Conservation (phyloP, 2,113 vertebrate genomes). For the Hassar affinis region DNA sequence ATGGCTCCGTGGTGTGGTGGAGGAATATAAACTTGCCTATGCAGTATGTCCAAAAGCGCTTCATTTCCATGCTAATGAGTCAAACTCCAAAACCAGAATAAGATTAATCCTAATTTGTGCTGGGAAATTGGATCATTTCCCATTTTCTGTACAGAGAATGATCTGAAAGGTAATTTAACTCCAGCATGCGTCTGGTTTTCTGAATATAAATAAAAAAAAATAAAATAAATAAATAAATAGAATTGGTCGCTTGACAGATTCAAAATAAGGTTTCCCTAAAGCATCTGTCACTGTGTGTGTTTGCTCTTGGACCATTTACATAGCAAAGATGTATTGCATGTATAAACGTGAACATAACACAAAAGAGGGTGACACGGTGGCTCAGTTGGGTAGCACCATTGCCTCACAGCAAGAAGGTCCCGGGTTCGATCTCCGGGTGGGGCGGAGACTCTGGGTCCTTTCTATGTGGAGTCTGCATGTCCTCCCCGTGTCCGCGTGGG, state of each 20-base stretch:
- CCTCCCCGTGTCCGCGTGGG: too few relatives aligned
- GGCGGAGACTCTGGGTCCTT: too few relatives aligned
- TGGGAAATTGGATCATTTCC: constrained; percentile 15
- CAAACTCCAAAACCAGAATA: neutral
- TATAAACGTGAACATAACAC: neutral
- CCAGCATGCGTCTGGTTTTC: neutral
- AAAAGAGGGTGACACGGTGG: too few relatives aligned
- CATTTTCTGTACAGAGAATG: neutral
- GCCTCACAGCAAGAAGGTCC: too few relatives aligned
- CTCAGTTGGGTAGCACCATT: too few relatives aligned
- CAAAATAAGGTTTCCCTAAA: neutral
- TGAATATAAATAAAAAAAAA: neutral
- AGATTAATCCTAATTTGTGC: neutral
- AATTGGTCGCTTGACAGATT: neutral
- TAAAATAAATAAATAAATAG: too few relatives aligned
- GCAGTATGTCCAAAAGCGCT: neutral
- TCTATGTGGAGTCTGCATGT: too few relatives aligned
- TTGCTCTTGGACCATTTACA: neutral
- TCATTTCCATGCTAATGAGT: constrained; percentile 36
- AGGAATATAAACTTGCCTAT: neutral
- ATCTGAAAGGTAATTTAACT: constrained; percentile 1
- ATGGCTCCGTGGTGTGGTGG: neutral
- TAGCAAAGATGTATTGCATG: too few relatives aligned
- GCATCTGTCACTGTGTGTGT: neutral
- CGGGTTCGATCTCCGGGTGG: too few relatives aligned